Evolutionary conservation across 2,888 invertebrate species (phyloP).

Genomic region (Eilema caniola): DNA sequence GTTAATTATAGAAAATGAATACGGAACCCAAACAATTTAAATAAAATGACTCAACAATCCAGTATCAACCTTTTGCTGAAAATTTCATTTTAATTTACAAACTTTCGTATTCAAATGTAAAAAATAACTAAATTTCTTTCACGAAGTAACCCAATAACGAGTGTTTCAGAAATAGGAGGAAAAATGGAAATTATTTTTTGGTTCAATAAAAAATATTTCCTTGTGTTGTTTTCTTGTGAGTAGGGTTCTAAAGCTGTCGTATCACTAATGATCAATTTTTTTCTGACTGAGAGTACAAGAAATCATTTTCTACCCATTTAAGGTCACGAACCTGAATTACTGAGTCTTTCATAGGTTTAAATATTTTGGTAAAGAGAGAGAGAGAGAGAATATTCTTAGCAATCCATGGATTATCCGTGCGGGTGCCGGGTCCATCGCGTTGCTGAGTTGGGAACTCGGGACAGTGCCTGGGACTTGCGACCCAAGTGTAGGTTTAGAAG

Average conservation of each 20-base stretch:
- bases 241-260: not conserved
- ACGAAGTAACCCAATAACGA: conserved; percentile 13
- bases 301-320: not conserved
- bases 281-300: not conserved
- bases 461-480: too few relatives aligned
- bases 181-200: not conserved
- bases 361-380: too few relatives aligned
- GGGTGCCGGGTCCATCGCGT: too few relatives aligned
- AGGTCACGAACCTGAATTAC: not conserved
- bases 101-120: conserved; percentile 21
- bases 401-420: too few relatives aligned
- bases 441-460: too few relatives aligned
- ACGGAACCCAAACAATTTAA: conserved; percentile 2
- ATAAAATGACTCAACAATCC: not conserved
- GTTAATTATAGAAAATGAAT: not conserved
- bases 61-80: not conserved
- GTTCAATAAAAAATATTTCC: not conserved
- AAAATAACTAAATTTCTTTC: conserved; percentile 23
- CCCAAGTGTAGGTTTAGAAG: too few relatives aligned
- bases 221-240: not conserved
- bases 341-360: too few relatives aligned
- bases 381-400: too few relatives aligned
- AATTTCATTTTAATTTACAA: conserved; percentile 38
- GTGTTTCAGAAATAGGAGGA: conserved; percentile 3
- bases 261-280: not conserved